phyloP scores from a whole-genome alignment of 2,113 vertebrate genomes.

The human (Homo sapiens) region GRCh38 chr1:155278001-155278500 shows the following conservation, averaged over 20 bases:
- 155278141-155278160: background rate
- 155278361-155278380: background rate
- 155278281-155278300: background rate
- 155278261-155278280: background rate
- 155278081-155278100: background rate
- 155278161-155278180: background rate
- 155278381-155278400: constrained; percentile 81
- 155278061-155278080: background rate
- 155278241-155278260: background rate
- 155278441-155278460: background rate
- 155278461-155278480: background rate
- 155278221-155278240: background rate
- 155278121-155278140: background rate
- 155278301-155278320: background rate
- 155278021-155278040: constrained; percentile 45
- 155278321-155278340: background rate
- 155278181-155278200: constrained; percentile 7
- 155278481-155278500: background rate
- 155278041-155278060: background rate
- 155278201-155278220: background rate
- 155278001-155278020: background rate
- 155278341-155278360: background rate
- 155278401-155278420: constrained; percentile 68
- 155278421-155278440: background rate
- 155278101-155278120: background rate